Conservation (phyloP, 2,888 invertebrate genomes). For the Mythimna vitellina region DNA sequence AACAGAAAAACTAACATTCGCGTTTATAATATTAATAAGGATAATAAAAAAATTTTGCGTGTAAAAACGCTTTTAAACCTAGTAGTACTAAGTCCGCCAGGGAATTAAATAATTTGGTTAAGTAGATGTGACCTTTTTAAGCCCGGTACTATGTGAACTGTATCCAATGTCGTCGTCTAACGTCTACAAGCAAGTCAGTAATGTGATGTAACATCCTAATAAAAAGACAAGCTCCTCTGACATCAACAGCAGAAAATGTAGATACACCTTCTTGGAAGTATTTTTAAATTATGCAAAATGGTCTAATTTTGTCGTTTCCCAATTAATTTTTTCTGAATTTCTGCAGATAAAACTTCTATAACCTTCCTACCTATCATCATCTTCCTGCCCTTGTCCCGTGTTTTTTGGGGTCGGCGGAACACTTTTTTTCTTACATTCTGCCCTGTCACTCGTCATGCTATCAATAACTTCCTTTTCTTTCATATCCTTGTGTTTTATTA, state of each 20-base stretch:
- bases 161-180: slow-evolving; percentile 20
- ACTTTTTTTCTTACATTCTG: no score
- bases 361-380: no score
- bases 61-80: background rate
- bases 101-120: background rate
- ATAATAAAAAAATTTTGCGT: background rate
- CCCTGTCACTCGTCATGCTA: no score
- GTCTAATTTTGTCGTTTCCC: background rate
- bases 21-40: no score
- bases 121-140: slow-evolving; percentile 22
- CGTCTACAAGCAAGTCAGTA: slow-evolving; percentile 19
- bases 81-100: background rate
- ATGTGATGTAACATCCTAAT: slow-evolving; percentile 44
- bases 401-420: no score
- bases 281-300: background rate
- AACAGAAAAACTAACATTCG: no score
- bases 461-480: no score
- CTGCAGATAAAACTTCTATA: background rate
- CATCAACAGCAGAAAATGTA: slow-evolving; percentile 16
- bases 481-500: no score
- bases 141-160: slow-evolving; percentile 14
- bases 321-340: background rate
- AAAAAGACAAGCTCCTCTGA: slow-evolving; percentile 20
- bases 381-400: no score
- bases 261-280: background rate